phyloP scores from a whole-genome alignment of 2,888 invertebrate genomes.

The Cryptophagus acutangulus region DNA sequence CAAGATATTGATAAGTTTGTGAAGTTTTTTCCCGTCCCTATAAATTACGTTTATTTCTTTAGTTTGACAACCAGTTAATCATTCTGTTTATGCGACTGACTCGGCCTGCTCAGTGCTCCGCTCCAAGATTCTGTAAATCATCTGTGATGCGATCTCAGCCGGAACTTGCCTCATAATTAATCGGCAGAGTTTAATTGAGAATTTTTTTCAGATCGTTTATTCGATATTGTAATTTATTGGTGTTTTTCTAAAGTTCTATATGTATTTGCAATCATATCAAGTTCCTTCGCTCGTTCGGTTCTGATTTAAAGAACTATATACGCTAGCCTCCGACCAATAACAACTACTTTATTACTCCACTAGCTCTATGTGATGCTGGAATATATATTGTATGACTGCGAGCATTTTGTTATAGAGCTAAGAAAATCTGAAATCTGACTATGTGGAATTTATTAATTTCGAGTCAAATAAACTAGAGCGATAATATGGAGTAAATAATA shows the following conservation, averaged over 20 bases:
- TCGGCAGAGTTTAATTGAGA: constrained; percentile 47
- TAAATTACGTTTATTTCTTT: constrained; percentile 49
- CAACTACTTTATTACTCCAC: no score
- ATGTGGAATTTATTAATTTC: no score
- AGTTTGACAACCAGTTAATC: constrained; percentile 48
- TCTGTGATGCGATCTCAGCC: constrained; percentile 42
- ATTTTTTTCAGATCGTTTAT: constrained; percentile 44
- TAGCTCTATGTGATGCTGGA: no score
- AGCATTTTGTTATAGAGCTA: no score
- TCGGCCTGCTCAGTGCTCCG: constrained; percentile 25
- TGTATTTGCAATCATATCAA: no score
- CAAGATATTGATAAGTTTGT: constrained; percentile 49
- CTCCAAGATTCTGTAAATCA: constrained; percentile 46
- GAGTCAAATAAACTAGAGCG: no score
- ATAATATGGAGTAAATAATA: no score
- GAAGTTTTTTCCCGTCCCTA: constrained; percentile 46
- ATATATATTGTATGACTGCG: no score
- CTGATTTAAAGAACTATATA: no score
- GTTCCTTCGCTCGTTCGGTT: no score
- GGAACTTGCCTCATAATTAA: constrained; percentile 46
- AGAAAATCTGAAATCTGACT: no score
- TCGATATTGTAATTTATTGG: constrained; percentile 44
- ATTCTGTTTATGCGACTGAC: constrained; percentile 48
- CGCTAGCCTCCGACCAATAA: no score
- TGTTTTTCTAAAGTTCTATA: constrained; percentile 35